Base-by-base conservation (phyloP, 2,113 vertebrate species). In the Lampris megalopsis region DNA sequence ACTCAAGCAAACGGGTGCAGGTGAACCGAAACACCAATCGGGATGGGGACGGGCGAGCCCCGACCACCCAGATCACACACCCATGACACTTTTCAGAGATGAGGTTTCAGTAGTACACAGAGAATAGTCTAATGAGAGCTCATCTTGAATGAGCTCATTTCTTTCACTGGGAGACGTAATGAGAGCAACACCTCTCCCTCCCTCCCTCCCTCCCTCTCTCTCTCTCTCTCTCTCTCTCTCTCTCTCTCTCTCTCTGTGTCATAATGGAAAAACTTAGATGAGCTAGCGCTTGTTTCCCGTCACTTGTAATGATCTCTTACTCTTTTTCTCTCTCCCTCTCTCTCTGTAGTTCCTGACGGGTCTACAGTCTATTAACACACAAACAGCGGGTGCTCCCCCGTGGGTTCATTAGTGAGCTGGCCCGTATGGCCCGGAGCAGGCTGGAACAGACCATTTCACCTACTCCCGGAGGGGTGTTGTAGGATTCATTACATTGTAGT, bases 341-440 rank as follows among this genome's bases (percentile, higher is more conserved):
- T 62, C 83, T 89, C 57, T 84, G 83, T 88, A 88, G 80, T 89
- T 82, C 72, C 83, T 92, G 90, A 89, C 89, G 90, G 77, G 81
- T 76, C 88, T 85, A 73, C 82, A 82, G 81, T 89, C 89, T 89
- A 79, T 89, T 88, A 92, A 91, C 71, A 88, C 89, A 88, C 77
- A 88, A 86, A 86, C 85, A 84, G 80, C 69, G 87, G 87, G 79
- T 65, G 59, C 84, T 93, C 92, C 91, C 91, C 89, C 83, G 92
- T 94, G 92, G 86, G 90, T 91, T 92, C 91, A 92, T 93, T 93
- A 94, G 92, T 89, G 81, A 88, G 78, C 84, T 74, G 81, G 81
- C 84, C 90, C 84, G 35, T 71, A 49, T 37, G 3, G 88, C 86
- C 87, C 71, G 59, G 88, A 83, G 86, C 89, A 84, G 71, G 79